Percentiles rank a stretch among this genome's conserved stretches.
Evolutionary conservation across 2,113 vertebrate species (phyloP).

Genomic region (Perca schrenkii): DNA sequence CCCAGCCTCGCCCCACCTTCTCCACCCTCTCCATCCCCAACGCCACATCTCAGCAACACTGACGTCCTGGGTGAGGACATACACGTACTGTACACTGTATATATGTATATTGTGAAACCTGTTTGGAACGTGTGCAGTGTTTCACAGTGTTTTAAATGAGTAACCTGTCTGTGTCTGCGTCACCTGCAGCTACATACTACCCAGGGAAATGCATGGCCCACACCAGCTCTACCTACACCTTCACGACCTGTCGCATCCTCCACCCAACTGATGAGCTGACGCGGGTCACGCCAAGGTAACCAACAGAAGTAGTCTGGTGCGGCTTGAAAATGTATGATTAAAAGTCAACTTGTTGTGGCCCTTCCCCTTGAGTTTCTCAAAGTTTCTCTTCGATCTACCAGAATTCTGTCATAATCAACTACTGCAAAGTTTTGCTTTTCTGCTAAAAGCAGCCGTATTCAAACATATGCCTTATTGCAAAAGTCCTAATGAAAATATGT

Average conservation of each 20-base stretch:
- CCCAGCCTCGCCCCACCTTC: conserved; percentile 46
- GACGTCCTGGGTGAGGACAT: conserved; percentile 72
- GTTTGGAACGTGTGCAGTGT: no score
- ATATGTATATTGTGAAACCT: neutral
- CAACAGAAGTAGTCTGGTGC: neutral
- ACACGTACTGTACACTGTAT: neutral
- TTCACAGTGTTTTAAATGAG: neutral
- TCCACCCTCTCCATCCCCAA: conserved; percentile 67
- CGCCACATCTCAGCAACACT: conserved; percentile 81
- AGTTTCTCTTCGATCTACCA: neutral
- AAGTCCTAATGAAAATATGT: neutral
- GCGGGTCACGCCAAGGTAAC: conserved; percentile 95
- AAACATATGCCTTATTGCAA: neutral
- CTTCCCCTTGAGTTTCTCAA: neutral
- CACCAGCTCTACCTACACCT: conserved; percentile 99
- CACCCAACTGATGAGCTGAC: conserved; percentile 98
- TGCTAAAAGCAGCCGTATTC: neutral
- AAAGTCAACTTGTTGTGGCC: neutral
- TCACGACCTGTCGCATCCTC: conserved; percentile 97
- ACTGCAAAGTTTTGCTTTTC: neutral
- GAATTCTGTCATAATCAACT: neutral
- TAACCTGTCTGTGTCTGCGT: neutral
- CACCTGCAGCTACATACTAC: conserved; percentile 87
- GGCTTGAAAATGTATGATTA: neutral
- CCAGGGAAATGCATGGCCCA: conserved; percentile 99